A percentile compares a stretch with the other conserved stretches of the same genome.
phyloP scores from a whole-genome alignment of 2,797 vertebrate species.

The Peromyscus melanophrys region DNA sequence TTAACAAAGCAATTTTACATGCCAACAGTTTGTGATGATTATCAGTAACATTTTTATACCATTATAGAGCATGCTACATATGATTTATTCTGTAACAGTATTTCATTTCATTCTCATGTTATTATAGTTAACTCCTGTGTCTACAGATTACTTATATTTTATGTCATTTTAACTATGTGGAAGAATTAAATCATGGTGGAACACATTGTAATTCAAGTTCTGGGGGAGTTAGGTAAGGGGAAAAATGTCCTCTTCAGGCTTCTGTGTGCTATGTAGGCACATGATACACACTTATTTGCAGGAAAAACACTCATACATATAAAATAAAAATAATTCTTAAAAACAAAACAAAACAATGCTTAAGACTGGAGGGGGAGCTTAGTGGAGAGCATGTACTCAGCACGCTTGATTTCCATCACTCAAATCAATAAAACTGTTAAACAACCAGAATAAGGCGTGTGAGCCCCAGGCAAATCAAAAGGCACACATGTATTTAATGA shows the following conservation, averaged over 20 bases:
- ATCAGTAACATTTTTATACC: not conserved
- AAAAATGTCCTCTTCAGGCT: not conserved
- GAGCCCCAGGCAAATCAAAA: slow-evolving; percentile 27
- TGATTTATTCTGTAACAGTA: not conserved
- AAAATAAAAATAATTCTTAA: not conserved
- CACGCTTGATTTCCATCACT: not conserved
- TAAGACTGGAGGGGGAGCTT: not conserved
- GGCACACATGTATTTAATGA: not conserved
- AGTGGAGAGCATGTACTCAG: not conserved
- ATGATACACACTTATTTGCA: not conserved
- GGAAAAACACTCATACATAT: not conserved
- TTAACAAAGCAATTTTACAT: not conserved
- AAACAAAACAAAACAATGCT: not conserved
- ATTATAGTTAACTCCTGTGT: not conserved
- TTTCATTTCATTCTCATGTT: slow-evolving; percentile 6
- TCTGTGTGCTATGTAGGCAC: not conserved
- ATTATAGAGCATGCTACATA: not conserved
- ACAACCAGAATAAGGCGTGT: not conserved
- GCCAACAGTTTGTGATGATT: not conserved
- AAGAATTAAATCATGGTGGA: not conserved
- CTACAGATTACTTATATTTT: not conserved
- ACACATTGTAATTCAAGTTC: not conserved
- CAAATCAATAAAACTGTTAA: not conserved
- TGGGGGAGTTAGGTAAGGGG: not conserved
- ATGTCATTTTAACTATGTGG: not conserved